Evolutionary conservation across 2,113 vertebrate species (phyloP).

Genomic region (Cephalopholis sonnerati): DNA sequence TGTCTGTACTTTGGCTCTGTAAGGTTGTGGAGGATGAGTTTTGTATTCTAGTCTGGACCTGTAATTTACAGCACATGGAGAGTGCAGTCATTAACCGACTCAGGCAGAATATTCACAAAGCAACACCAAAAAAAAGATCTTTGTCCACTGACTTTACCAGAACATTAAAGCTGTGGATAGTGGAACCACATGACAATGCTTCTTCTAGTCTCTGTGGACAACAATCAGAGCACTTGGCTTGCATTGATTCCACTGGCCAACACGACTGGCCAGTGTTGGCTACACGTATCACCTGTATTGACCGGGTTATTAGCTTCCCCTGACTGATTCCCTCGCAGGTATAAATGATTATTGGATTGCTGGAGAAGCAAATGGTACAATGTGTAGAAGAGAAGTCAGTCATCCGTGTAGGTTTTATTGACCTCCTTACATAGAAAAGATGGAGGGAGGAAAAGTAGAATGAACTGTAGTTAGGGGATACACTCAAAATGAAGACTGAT

Average conservation of each 20-base stretch:
- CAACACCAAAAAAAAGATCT: neutral
- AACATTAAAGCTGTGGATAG: constrained; percentile 4
- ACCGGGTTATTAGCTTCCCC: constrained; percentile 61
- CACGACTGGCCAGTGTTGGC: constrained; percentile 24
- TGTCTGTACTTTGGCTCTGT: constrained; percentile 21
- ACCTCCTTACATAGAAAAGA: constrained; percentile 3
- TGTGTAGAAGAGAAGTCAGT: constrained; percentile 5
- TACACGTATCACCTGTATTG: constrained; percentile 50
- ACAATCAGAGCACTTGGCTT: constrained; percentile 14
- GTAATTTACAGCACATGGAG: constrained; percentile 21
- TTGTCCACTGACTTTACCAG: neutral
- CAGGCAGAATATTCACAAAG: constrained; percentile 15
- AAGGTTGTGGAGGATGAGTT: constrained; percentile 16
- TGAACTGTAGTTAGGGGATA: neutral
- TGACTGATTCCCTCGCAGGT: constrained; percentile 51
- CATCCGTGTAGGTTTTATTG: constrained; percentile 32
- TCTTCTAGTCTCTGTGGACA: constrained; percentile 11
- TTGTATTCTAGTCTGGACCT: constrained; percentile 44
- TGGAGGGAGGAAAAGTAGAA: neutral
- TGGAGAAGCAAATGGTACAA: constrained; percentile 27
- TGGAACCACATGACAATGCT: neutral
- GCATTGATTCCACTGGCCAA: constrained; percentile 28
- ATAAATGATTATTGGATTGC: constrained; percentile 50
- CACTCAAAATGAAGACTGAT: neutral
- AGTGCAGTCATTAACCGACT: constrained; percentile 26